Percentiles rank a stretch among this genome's conserved stretches.
These are phyloP conservation scores for Disparrhopalites patrizii DNA, from an alignment of 2,888 invertebrate species.

Conservation along the genomic window DNA sequence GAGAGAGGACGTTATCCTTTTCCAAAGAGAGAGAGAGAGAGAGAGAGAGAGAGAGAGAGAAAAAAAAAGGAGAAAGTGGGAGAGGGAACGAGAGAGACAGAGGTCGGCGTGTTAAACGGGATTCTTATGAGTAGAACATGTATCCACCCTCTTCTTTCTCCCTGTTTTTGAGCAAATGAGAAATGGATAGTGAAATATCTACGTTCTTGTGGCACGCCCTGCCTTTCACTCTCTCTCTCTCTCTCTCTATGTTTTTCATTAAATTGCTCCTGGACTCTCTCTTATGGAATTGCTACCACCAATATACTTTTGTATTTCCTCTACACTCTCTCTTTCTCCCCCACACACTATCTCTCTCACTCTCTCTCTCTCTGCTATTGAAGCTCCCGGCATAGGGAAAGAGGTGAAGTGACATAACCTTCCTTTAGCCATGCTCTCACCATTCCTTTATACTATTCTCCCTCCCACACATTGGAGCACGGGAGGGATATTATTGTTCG, in stretches of 20 bases:
- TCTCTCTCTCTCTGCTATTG: not conserved
- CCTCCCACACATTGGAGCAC: too few species aligned
- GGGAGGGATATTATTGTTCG: too few species aligned
- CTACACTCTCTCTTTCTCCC: not conserved
- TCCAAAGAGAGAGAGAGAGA: not conserved
- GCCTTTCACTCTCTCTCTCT: not conserved
- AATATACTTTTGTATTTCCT: too few species aligned
- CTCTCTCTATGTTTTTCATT: slow-evolving; percentile 8
- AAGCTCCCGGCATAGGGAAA: too few species aligned
- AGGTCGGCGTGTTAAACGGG: not conserved
- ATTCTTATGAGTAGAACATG: too few species aligned
- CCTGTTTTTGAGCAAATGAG: slow-evolving; percentile 1
- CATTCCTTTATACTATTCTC: too few species aligned
- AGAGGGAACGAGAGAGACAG: not conserved
- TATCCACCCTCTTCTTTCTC: not conserved
- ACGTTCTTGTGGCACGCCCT: slow-evolving; percentile 14
- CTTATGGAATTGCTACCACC: too few species aligned
- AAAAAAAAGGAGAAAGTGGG: too few species aligned
- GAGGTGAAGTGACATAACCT: too few species aligned
- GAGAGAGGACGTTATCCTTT: not conserved
- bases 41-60: too few species aligned
- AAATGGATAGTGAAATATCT: slow-evolving; percentile 20
- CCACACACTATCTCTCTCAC: not conserved
- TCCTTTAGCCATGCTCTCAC: not conserved
- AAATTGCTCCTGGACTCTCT: slow-evolving; percentile 9